Evolutionary conservation across 2,888 invertebrate species (phyloP).

Genomic region (Nemurella pictetii): DNA sequence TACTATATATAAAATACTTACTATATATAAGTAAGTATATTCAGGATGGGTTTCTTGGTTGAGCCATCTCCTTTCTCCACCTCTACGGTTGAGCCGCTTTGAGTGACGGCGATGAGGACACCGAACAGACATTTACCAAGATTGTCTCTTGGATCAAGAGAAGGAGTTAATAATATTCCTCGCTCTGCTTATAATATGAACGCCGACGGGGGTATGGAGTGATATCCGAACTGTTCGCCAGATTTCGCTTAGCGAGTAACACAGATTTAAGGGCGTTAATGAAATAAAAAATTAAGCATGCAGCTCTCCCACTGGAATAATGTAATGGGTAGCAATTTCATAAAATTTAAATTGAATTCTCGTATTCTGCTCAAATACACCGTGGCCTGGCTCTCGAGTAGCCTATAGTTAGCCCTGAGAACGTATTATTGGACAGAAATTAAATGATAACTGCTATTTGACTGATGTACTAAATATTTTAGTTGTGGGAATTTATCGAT

Average conservation of each 20-base stretch:
- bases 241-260: not conserved
- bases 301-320: not conserved
- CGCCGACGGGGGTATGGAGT: not conserved
- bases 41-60: too few relatives aligned
- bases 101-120: too few relatives aligned
- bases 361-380: not conserved
- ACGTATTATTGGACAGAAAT: not conserved
- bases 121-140: not conserved
- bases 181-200: not conserved
- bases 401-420: too few relatives aligned
- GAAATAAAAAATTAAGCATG: not conserved
- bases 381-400: too few relatives aligned
- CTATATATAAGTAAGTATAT: too few relatives aligned
- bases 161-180: not conserved
- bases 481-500: too few relatives aligned
- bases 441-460: not conserved
- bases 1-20: too few relatives aligned
- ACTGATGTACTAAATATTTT: too few relatives aligned
- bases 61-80: too few relatives aligned
- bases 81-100: too few relatives aligned
- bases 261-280: not conserved
- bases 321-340: not conserved
- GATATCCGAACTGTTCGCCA: not conserved
- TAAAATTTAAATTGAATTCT: not conserved
- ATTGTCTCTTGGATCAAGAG: not conserved